These are phyloP conservation scores for Ceratina japonica DNA, from an alignment of 1,140 invertebrate genomes.

Conservation along the genomic window DNA sequence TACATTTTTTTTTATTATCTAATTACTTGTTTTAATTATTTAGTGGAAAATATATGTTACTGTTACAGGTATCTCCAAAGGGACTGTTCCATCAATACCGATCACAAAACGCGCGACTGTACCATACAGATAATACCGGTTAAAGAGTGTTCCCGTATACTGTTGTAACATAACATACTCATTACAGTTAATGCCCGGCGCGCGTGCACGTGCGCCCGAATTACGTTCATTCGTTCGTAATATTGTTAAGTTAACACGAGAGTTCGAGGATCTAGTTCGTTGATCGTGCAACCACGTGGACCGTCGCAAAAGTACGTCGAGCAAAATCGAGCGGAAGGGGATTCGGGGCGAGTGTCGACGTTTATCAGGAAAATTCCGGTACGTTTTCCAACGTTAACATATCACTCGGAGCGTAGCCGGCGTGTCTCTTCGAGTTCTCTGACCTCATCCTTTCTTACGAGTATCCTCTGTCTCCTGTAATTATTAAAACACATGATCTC, in stretches of 20 bases:
- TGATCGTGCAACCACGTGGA: conserved; percentile 15
- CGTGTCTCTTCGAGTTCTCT: background rate
- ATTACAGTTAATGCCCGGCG: conserved; percentile 68
- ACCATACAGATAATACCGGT: conserved; percentile 71
- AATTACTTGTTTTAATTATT: no score
- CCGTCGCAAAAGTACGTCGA: background rate
- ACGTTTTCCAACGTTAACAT: background rate
- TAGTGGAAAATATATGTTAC: background rate
- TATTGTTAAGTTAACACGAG: conserved; percentile 34
- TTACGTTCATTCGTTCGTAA: conserved; percentile 31
- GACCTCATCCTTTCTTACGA: background rate
- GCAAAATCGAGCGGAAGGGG: background rate
- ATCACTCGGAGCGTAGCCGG: background rate
- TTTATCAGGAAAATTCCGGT: background rate
- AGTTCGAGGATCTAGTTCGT: conserved; percentile 15
- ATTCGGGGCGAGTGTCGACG: background rate
- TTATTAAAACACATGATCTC: background rate
- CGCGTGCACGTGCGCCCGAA: conserved; percentile 32
- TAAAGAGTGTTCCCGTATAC: conserved; percentile 66
- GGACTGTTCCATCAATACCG: conserved; percentile 39
- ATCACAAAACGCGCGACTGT: conserved; percentile 64
- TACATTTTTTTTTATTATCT: no score
- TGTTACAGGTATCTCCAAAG: conserved; percentile 53
- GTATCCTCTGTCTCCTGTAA: background rate
- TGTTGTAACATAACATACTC: conserved; percentile 75